Conservation (phyloP, 2,113 vertebrate genomes). For the Peromyscus polionotus region DNA sequence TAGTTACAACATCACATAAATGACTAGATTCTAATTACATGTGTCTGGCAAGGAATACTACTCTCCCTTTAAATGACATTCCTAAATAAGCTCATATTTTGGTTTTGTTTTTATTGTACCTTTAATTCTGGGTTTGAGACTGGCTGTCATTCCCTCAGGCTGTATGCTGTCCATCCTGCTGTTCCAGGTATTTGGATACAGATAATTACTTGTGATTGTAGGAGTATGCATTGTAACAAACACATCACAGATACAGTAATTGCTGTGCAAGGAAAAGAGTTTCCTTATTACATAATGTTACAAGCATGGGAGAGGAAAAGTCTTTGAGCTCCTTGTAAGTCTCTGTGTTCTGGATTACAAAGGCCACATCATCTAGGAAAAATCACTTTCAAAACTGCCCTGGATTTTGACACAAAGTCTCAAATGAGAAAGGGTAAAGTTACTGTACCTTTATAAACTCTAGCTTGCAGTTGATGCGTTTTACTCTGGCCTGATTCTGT, state of each 20-base stretch:
- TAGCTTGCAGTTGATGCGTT: background rate
- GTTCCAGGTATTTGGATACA: background rate
- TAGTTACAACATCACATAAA: conserved; percentile 37
- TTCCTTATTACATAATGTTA: background rate
- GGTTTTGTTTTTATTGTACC: background rate
- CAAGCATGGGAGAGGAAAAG: background rate
- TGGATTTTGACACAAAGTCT: background rate
- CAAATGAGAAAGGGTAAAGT: background rate
- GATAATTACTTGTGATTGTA: background rate
- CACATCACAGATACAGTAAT: background rate
- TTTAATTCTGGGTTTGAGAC: conserved; percentile 20
- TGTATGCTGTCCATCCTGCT: background rate
- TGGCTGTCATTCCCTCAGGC: background rate
- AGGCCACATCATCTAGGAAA: background rate
- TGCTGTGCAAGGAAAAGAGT: background rate
- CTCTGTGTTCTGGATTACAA: background rate
- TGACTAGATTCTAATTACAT: conserved; percentile 10
- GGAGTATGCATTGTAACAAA: background rate
- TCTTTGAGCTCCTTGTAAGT: background rate
- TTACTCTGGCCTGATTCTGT: background rate
- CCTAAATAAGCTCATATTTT: conserved; percentile 35
- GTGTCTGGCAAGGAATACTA: background rate
- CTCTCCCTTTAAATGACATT: conserved; percentile 1
- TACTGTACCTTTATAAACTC: background rate
- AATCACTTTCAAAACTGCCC: background rate